Conservation (phyloP, 92 coral and sea anemone species). For the Micromussa lordhowensis region DNA sequence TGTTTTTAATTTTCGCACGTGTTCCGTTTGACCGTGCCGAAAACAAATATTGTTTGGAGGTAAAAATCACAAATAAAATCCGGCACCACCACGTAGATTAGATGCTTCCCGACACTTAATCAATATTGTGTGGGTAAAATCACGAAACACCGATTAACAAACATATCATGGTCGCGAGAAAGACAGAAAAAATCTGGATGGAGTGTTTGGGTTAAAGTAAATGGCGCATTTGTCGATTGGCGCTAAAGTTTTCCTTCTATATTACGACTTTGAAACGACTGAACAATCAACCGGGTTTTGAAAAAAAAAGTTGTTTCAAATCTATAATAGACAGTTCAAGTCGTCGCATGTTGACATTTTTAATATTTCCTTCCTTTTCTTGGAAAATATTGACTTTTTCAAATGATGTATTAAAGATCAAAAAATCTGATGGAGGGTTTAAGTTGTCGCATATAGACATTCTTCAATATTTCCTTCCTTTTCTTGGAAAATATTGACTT, state of each 20-base stretch:
- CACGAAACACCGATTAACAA: background rate
- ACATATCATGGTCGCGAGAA: background rate
- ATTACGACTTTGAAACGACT: background rate
- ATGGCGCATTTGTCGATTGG: background rate
- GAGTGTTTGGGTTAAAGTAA: too few species aligned
- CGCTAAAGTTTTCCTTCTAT: background rate
- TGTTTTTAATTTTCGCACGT: background rate
- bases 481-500: too few species aligned
- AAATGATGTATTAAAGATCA: too few species aligned
- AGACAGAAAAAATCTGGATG: background rate
- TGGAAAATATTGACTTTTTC: too few species aligned
- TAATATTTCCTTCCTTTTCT: background rate
- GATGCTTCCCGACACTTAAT: background rate
- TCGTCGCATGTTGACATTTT: background rate
- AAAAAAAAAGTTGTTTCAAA: too few species aligned
- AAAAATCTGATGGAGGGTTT: too few species aligned
- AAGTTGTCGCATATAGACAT: too few species aligned
- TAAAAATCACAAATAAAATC: background rate
- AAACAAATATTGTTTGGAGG: background rate
- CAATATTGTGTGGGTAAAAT: background rate
- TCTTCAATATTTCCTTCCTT: too few species aligned
- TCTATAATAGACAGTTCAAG: too few species aligned
- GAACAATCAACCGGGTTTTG: background rate
- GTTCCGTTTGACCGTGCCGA: background rate
- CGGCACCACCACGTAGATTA: background rate